Percentiles rank a stretch among this genome's conserved stretches.
phyloP scores from a whole-genome alignment of 2,888 invertebrate genomes.

The Parapristionchus giblindavisi region DNA sequence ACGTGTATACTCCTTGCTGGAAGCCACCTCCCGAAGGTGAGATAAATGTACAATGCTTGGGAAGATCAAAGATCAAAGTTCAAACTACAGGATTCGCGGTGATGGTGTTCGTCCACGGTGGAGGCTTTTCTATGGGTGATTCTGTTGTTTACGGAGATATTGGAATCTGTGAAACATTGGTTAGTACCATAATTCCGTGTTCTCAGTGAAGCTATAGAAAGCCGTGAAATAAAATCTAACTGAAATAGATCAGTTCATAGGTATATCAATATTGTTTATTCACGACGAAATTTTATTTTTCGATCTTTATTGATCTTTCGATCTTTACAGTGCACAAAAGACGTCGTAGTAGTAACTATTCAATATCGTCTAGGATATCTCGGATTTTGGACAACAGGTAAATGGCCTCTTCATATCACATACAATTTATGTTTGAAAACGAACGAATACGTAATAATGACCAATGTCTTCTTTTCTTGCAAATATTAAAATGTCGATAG shows the following conservation, averaged over 20 bases:
- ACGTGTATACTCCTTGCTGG: slow-evolving; percentile 56
- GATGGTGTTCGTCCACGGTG: slow-evolving; percentile 54
- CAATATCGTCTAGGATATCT: slow-evolving; percentile 57
- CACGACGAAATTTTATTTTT: no score
- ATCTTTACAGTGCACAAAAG: slow-evolving; percentile 45
- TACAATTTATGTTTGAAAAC: not conserved
- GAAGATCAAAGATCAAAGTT: slow-evolving; percentile 2
- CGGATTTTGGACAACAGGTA: slow-evolving; percentile 53
- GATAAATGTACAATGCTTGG: not conserved
- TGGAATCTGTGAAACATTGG: slow-evolving; percentile 50
- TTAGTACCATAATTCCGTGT: not conserved
- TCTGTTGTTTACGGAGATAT: slow-evolving; percentile 52
- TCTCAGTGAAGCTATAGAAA: no score
- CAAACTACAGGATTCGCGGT: slow-evolving; percentile 47
- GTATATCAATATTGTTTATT: no score
- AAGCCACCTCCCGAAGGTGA: slow-evolving; percentile 33
- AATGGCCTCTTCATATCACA: not conserved
- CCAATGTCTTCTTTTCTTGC: not conserved
- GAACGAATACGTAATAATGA: not conserved
- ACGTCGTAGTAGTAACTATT: slow-evolving; percentile 52
- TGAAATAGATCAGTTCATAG: no score
- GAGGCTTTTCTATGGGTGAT: slow-evolving; percentile 50
- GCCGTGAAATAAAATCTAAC: no score
- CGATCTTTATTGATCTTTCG: no score
- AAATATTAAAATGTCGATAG: not conserved